Evolutionary conservation across 2,888 invertebrate genomes (phyloP), one percentile per base, ranked within the genome.

Genomic region (Tipula unca): DNA sequence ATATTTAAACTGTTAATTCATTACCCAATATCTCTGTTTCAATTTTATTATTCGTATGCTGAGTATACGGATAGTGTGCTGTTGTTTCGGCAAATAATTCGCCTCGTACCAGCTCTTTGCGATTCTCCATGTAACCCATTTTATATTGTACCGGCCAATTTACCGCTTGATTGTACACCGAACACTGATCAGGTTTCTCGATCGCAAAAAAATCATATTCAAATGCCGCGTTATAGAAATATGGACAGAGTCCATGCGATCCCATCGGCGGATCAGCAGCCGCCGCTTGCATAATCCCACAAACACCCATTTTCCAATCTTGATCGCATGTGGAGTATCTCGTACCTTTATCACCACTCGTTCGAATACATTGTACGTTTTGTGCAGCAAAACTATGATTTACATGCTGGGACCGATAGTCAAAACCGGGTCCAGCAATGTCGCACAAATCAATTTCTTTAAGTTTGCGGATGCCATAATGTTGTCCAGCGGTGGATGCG

Each of bases 261-360:
- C 88, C 88, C 4, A 86, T 82, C 3, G 88, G 88, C 8, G 86
- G 86, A n/a, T 86, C 14, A 0, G 87, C 85, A 2, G 88, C 87
- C 3, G 87, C 88, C 5, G 86, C 29, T 87, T 89, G 88, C 84
- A 86, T 85, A 48, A 86, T 82, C 32, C 88, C 88, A 86, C 88
- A 89, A 32, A 87, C 86, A 6, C 88, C 88, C 88, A 89, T 88
- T 84, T 87, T 87, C 88, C 88, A 89, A 87, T 89, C 87, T 85
- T 88, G 88, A 86, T 89, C 88, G 36, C 88, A 89, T 84, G 88
- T 87, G 5, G 88, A 86, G 5, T 87, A 86, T 0, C 86, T 29
- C 0, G 88, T 88, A 85, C 88, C 88, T 48, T 88, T 88, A 83
- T 87, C 88, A 6, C 42, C 85, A 86, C 88, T 88, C 2, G 88